A percentile compares a stretch with the other conserved stretches of the same genome.
phyloP scores from a whole-genome alignment of 1,140 invertebrate species.

The Sinella curviseta region DNA sequence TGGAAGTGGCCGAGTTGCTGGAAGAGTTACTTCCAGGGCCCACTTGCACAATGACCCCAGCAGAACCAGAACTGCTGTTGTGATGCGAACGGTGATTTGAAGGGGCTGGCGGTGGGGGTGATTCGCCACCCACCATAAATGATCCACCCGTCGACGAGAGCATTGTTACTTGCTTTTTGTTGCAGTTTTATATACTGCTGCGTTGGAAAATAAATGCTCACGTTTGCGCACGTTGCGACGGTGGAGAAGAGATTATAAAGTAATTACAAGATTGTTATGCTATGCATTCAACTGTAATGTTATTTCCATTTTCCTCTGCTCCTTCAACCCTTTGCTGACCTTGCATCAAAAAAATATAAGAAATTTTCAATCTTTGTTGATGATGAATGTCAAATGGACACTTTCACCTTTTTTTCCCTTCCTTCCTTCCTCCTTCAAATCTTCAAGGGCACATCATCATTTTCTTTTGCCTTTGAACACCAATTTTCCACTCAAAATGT shows the following conservation, averaged over 20 bases:
- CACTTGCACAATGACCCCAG: neutral
- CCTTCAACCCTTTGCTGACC: too few relatives aligned
- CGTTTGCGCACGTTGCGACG: neutral
- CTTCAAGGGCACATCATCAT: neutral
- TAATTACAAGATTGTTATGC: too few relatives aligned
- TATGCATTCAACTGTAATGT: too few relatives aligned
- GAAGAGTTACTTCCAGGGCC: constrained; percentile 2
- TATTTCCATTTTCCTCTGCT: too few relatives aligned
- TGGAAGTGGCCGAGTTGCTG: neutral
- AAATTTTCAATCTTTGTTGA: neutral
- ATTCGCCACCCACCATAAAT: neutral
- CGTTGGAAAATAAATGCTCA: neutral
- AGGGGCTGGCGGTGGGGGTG: constrained; percentile 6
- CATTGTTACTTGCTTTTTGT: neutral
- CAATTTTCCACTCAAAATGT: neutral
- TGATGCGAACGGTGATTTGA: neutral
- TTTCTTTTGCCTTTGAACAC: neutral
- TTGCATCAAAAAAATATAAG: too few relatives aligned
- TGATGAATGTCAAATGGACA: neutral
- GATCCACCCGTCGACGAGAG: neutral
- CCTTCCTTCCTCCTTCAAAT: neutral
- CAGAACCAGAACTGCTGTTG: too few relatives aligned
- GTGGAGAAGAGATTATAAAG: too few relatives aligned
- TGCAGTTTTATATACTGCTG: too few relatives aligned
- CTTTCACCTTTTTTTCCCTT: neutral